phyloP scores from a whole-genome alignment of 64 coral and sea anemone species.

The Trachythela sp. region DNA sequence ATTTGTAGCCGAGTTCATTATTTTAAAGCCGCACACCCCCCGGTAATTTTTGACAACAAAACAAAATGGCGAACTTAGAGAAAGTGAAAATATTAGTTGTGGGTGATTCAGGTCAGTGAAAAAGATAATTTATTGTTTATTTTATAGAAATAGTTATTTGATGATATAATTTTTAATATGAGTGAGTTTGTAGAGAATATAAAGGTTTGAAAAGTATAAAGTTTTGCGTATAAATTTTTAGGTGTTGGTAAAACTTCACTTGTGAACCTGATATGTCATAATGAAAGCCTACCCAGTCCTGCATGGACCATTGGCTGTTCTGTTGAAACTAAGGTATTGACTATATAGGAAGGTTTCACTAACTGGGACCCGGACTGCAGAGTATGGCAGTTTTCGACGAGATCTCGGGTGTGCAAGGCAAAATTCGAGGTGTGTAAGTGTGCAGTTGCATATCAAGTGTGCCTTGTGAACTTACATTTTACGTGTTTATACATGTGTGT shows the following conservation, averaged over 20 bases:
- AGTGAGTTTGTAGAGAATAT: no score
- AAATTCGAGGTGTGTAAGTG: no score
- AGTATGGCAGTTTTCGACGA: no score
- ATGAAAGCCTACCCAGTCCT: slow-evolving; percentile 5
- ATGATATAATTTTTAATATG: neutral
- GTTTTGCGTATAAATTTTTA: neutral
- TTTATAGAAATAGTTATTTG: neutral
- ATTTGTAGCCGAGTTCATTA: no score
- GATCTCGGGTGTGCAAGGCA: no score
- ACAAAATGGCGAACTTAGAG: slow-evolving; percentile 36
- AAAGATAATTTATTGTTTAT: neutral
- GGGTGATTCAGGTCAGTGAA: slow-evolving; percentile 63
- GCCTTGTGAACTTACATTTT: no score
- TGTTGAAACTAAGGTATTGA: slow-evolving; percentile 1
- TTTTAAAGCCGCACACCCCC: no score
- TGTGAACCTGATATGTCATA: slow-evolving; percentile 85
- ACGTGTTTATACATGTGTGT: no score
- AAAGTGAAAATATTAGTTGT: slow-evolving; percentile 84
- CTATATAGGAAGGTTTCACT: neutral
- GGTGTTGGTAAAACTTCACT: slow-evolving; percentile 95
- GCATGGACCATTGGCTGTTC: slow-evolving; percentile 16
- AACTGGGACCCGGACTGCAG: no score
- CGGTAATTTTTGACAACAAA: neutral
- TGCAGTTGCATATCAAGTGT: no score
- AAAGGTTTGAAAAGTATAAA: no score